Evolutionary conservation across 2,888 invertebrate species (phyloP).

Genomic region (Cantharis flavilabris): DNA sequence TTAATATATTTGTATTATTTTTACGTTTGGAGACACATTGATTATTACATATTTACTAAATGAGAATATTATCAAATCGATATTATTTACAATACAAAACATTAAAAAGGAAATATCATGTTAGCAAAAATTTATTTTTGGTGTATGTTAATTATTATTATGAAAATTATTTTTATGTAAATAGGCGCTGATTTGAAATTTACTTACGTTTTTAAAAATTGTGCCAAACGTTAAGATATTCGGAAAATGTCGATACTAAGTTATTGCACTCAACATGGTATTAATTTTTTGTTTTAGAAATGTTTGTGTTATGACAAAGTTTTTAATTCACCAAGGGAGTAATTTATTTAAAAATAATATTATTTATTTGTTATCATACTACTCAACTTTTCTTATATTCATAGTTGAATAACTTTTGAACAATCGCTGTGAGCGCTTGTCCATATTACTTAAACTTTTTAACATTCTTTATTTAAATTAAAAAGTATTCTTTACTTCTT

Average conservation of each 20-base stretch:
- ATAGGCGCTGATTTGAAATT: not conserved
- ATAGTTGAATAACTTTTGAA: not conserved
- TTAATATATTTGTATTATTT: not conserved
- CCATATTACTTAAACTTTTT: not conserved
- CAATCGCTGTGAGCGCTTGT: not conserved
- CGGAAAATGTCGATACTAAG: conserved; percentile 4
- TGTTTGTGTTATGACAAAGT: not conserved
- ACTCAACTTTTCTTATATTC: not conserved
- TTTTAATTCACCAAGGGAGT: not conserved
- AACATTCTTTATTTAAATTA: not conserved
- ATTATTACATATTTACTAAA: not conserved
- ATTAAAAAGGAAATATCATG: not conserved
- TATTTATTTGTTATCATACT: not conserved
- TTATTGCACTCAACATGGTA: not conserved
- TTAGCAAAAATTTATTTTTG: not conserved
- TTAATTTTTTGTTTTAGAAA: not conserved
- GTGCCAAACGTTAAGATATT: conserved; percentile 22
- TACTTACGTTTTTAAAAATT: conserved; percentile 2
- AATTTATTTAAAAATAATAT: not conserved
- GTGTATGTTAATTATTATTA: not conserved
- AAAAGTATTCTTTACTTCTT: not conserved
- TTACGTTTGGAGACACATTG: not conserved
- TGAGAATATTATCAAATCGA: not conserved
- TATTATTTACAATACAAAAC: not conserved
- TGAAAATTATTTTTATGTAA: not conserved